Base-by-base conservation (phyloP, 2,888 invertebrate species). In the Corbicula japonica region DNA sequence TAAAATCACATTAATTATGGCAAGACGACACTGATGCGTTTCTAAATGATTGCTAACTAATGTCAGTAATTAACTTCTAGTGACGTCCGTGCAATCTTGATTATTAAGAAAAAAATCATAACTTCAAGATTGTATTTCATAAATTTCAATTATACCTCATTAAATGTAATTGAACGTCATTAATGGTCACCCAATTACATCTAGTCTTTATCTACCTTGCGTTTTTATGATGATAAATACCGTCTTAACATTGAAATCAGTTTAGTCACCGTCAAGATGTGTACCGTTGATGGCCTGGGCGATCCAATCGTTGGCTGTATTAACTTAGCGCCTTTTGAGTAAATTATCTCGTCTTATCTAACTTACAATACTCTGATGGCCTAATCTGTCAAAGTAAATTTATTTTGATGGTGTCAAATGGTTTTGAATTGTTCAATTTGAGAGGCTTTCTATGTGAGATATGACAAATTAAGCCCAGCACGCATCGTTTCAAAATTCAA, bases 301-400 rank as follows among this genome's bases (percentile, higher is more conserved):
- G 61, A 72, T 72, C 60, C n/a, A 41, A 38, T 50, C 50, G 68
- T 54, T 79, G 70, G 70, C 73, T 79, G 52, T 41, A 79, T 79
- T 74, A 74, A 74, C 74, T 63, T 65, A 54, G 54, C 52, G 69
- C 65, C 62, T 69, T 50, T 48, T 35, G 32, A 73, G 74, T 68
- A 30, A 50, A 70, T 81, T 81, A 77, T 74, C 77, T 38, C 44
- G 32, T 41, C 56, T 77, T 81, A 81, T 81, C 81, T 74, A n/a
- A 23, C 35, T n/a, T 61, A 72, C 75, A 78, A 72, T 65, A 63
- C 82, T 62, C 30, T 73, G 78, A 79, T 73, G 56, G 75, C 48
- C 69, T 58, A 52, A 83, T 83, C 73, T 83, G 82, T 79, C 82
- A 83, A 76, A 78, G 71, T 69, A 82, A 75, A 79, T 79, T 66